Conservation (phyloP, 37 sponge, comb jelly and placozoan species). For the Beroe ovata region DNA sequence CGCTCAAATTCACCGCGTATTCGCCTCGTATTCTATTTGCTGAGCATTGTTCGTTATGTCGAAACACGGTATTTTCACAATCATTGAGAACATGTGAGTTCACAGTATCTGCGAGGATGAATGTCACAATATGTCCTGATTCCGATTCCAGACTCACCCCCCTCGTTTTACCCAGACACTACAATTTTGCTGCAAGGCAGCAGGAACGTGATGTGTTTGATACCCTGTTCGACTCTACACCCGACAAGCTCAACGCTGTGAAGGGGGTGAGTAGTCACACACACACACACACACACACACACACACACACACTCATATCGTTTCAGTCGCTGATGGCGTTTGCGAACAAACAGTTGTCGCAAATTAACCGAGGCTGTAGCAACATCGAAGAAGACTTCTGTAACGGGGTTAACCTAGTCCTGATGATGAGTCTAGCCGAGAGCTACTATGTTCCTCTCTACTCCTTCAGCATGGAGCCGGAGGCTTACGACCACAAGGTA, state of each 20-base stretch:
- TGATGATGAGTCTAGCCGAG: constrained; percentile 90
- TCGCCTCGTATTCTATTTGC: too few species aligned
- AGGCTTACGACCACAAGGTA: constrained; percentile 80
- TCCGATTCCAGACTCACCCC: too few species aligned
- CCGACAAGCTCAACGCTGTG: constrained; percentile 88
- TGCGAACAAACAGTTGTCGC: constrained; percentile 67
- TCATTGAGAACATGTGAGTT: not conserved
- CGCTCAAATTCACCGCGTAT: too few species aligned
- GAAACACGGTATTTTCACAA: not conserved
- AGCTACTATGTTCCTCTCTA: constrained; percentile 90
- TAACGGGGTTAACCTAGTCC: constrained; percentile 81
- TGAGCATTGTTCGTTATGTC: too few species aligned
- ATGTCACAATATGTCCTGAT: too few species aligned
- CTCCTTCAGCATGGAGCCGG: constrained; percentile 75
- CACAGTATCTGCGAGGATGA: too few species aligned
- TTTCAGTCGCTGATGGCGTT: constrained; percentile 69
- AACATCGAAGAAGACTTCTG: constrained; percentile 76
- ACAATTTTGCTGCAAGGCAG: constrained; percentile 57
- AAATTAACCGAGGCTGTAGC: constrained; percentile 50
- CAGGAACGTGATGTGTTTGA: constrained; percentile 94
- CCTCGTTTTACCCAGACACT: too few species aligned
- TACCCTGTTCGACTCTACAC: constrained; percentile 88
- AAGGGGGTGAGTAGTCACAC: constrained; percentile 73
- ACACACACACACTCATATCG: not conserved
- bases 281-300: not conserved